Conservation (phyloP, 2,113 vertebrate genomes). For the Origma solitaria region DNA sequence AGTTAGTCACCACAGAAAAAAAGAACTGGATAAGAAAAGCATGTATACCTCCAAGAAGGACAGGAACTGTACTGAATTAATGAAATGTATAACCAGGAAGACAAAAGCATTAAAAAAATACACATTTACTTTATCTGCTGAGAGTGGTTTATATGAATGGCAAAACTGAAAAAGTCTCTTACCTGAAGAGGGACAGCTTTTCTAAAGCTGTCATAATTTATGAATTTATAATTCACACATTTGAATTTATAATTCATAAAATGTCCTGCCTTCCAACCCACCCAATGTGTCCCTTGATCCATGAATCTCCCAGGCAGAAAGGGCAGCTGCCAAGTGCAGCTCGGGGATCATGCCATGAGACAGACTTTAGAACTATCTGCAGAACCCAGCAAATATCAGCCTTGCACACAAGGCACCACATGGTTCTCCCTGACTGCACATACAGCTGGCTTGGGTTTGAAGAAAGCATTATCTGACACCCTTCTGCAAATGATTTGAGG, state of each 20-base stretch:
- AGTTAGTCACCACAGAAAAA: not conserved
- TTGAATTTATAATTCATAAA: not conserved
- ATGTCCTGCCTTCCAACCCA: not conserved
- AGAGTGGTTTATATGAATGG: not conserved
- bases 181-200: not conserved
- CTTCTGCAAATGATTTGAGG: not conserved
- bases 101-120: not conserved
- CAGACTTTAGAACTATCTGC: not conserved
- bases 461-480: not conserved
- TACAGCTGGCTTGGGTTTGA: not conserved
- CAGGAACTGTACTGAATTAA: not conserved
- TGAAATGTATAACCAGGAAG: not conserved
- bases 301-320: not conserved
- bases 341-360: rapidly evolving
- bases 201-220: no score
- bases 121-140: not conserved
- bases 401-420: not conserved
- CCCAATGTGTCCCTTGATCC: not conserved
- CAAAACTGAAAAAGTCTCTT: not conserved
- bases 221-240: no score
- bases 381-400: not conserved
- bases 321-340: not conserved
- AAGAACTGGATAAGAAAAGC: not conserved
- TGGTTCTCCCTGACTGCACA: not conserved
- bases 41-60: not conserved